phyloP scores from a whole-genome alignment of 2,113 vertebrate genomes.

The Phalacrocorax pelagicus region DNA sequence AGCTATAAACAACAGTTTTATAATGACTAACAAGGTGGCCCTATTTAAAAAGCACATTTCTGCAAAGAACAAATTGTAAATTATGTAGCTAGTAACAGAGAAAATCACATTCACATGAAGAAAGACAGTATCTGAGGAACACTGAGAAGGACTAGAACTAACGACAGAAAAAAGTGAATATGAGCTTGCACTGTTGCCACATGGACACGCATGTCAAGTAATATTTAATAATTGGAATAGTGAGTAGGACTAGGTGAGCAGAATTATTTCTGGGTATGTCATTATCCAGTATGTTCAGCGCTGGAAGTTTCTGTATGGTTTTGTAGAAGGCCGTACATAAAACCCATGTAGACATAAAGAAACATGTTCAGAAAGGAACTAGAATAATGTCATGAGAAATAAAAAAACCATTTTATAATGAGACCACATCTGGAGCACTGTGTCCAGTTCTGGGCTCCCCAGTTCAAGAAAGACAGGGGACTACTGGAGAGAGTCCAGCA shows the following conservation, averaged over 20 bases:
- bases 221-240: background rate
- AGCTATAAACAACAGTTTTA: background rate
- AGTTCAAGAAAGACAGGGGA: no score
- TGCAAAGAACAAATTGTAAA: background rate
- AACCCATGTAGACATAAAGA: background rate
- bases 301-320: background rate
- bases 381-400: background rate
- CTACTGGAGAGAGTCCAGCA: no score
- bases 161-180: background rate
- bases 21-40: background rate
- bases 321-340: background rate
- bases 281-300: background rate
- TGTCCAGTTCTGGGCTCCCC: no score
- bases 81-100: background rate
- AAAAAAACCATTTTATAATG: background rate
- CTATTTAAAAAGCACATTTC: background rate
- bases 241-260: background rate
- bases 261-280: background rate
- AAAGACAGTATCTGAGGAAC: background rate
- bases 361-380: background rate
- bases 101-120: background rate
- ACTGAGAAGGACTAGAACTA: background rate
- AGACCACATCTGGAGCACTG: background rate
- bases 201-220: background rate
- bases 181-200: background rate